phyloP scores from a whole-genome alignment of 2,113 vertebrate genomes.

The Kryptolebias marmoratus region DNA sequence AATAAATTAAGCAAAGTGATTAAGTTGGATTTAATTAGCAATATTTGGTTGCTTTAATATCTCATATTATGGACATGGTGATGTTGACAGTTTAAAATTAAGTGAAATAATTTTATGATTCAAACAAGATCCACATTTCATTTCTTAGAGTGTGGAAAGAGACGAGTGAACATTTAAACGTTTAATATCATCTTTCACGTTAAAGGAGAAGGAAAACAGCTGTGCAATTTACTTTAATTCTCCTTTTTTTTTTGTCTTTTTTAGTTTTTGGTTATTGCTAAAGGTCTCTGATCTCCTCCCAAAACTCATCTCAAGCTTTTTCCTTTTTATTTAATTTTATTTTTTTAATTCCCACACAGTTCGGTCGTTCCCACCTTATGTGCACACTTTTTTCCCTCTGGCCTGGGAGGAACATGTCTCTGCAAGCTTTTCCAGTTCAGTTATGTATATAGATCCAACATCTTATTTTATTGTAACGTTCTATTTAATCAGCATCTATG shows the following conservation, averaged over 20 bases:
- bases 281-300: conserved; percentile 56
- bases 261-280: conserved; percentile 47
- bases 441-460: conserved; percentile 84
- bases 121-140: too few relatives aligned
- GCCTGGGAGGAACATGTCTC: conserved; percentile 22
- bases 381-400: conserved; percentile 1
- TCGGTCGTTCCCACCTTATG: conserved; percentile 13
- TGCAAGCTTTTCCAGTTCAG: conserved; percentile 47
- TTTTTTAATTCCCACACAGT: neutral
- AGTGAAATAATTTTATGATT: too few relatives aligned
- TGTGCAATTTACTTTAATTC: conserved; percentile 69
- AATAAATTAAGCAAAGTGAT: too few relatives aligned
- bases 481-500: conserved; percentile 87
- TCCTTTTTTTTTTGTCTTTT: conserved; percentile 55
- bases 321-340: neutral
- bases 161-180: conserved; percentile 24
- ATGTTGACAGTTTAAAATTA: too few relatives aligned
- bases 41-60: too few relatives aligned
- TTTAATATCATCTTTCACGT: conserved; percentile 40
- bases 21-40: too few relatives aligned
- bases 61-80: too few relatives aligned
- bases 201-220: conserved; percentile 31
- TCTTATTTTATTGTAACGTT: conserved; percentile 85
- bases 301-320: conserved; percentile 38
- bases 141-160: conserved; percentile 59